These are phyloP conservation scores for Coregonus sp. DNA, from an alignment of 2,797 vertebrate genomes.

Conservation along the genomic window DNA sequence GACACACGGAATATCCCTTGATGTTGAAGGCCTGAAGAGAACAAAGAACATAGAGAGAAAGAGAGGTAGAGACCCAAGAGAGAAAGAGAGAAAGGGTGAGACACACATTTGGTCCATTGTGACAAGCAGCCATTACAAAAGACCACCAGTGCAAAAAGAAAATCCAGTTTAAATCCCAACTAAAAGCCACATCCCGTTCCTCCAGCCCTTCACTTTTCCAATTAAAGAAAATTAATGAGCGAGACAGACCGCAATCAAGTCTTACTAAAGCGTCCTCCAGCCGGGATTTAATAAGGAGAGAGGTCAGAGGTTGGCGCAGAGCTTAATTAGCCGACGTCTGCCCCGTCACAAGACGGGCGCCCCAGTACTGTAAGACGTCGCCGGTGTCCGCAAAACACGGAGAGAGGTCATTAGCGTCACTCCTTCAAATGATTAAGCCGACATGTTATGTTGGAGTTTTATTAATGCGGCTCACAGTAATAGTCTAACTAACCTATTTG, in stretches of 20 bases:
- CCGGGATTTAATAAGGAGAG: conserved; percentile 60
- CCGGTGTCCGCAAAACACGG: neutral
- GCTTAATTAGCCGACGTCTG: conserved; percentile 51
- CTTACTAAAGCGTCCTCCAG: conserved; percentile 50
- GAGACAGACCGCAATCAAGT: conserved; percentile 44
- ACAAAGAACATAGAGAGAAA: neutral
- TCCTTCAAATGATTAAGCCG: conserved; percentile 20
- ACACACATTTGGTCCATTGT: conserved; percentile 12
- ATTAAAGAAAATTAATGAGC: conserved; percentile 66
- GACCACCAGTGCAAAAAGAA: conserved; percentile 20
- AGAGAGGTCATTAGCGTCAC: conserved; percentile 1
- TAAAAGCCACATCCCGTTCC: conserved; percentile 46
- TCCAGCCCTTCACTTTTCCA: conserved; percentile 59
- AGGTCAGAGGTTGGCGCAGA: conserved; percentile 51
- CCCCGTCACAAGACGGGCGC: conserved; percentile 11
- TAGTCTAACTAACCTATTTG: neutral
- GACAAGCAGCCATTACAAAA: conserved; percentile 16
- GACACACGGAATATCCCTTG: conserved; percentile 98
- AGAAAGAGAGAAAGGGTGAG: neutral
- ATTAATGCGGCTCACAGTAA: conserved; percentile 16
- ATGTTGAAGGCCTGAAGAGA: conserved; percentile 89
- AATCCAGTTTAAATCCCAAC: conserved; percentile 22
- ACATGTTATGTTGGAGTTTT: neutral
- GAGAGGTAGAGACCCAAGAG: neutral
- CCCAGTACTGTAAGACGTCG: neutral